These are phyloP conservation scores for Eupristina koningsbergeri DNA, from an alignment of 1,140 invertebrate genomes.

Conservation along the genomic window DNA sequence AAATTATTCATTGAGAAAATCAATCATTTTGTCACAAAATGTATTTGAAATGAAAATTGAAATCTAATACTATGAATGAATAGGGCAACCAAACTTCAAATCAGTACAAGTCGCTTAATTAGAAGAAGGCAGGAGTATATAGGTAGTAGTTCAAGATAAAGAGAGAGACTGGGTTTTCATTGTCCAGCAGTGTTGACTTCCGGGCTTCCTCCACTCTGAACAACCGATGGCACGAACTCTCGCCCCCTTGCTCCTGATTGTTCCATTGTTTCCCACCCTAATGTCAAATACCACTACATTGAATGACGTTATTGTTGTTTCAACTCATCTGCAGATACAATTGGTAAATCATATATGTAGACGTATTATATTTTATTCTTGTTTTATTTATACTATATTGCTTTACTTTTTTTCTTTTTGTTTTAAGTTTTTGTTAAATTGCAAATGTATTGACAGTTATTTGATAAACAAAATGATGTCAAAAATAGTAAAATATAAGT, in stretches of 20 bases:
- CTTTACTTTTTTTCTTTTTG: neutral
- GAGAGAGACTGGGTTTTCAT: conserved; percentile 52
- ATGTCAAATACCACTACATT: conserved; percentile 66
- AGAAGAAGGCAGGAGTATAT: neutral
- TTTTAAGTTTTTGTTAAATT: too few relatives aligned
- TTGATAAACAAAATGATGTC: too few relatives aligned
- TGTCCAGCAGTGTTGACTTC: conserved; percentile 71
- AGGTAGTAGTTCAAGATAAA: neutral
- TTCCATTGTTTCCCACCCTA: conserved; percentile 72
- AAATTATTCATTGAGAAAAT: neutral
- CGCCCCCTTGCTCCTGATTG: conserved; percentile 63
- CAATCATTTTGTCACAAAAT: neutral
- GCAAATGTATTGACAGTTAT: too few relatives aligned
- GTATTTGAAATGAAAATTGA: neutral
- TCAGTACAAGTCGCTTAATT: conserved; percentile 40
- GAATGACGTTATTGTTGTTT: conserved; percentile 70
- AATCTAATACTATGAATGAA: neutral
- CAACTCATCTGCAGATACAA: conserved; percentile 62
- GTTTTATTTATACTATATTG: neutral
- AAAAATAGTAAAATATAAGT: too few relatives aligned
- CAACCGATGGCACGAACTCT: conserved; percentile 11
- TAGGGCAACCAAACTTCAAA: neutral
- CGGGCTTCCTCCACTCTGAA: conserved; percentile 50
- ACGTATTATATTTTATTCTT: neutral
- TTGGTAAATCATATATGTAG: conserved; percentile 54